Conservation (phyloP, 2,888 invertebrate species). For the Oithona nana region DNA sequence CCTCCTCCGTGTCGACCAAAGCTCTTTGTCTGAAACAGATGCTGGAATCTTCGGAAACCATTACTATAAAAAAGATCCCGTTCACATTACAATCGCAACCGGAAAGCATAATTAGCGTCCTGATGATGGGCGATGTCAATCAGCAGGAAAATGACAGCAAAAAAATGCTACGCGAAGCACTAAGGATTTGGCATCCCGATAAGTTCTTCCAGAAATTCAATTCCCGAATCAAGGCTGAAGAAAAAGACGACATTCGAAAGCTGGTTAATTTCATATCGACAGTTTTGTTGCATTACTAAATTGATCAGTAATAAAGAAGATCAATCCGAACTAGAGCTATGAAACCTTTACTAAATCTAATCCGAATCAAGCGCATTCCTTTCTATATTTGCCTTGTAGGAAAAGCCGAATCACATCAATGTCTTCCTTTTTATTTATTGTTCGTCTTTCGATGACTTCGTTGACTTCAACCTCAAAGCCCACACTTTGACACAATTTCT, state of each 20-base stretch:
- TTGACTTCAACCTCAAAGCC: constrained; percentile 51
- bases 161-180: neutral
- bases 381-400: constrained; percentile 61
- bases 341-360: too few species aligned
- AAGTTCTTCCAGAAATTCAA: constrained; percentile 3
- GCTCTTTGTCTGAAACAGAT: neutral
- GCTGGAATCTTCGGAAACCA: too few species aligned
- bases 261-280: constrained; percentile 2
- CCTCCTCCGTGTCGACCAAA: neutral
- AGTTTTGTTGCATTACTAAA: constrained; percentile 5
- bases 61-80: neutral
- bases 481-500: constrained; percentile 39
- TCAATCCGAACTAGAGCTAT: too few species aligned
- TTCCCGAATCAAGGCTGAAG: neutral
- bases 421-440: constrained; percentile 77
- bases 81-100: neutral
- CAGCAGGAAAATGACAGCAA: neutral
- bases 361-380: too few species aligned
- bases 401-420: constrained; percentile 79
- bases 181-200: constrained; percentile 15
- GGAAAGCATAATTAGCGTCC: neutral
- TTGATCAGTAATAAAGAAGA: neutral
- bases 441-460: constrained; percentile 64
- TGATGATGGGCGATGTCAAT: neutral
- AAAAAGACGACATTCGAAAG: neutral